A percentile compares a stretch with the other conserved stretches of the same genome.
Conservation (phyloP, 92 coral and sea anemone species). For the Epizoanthus ramosus region DNA sequence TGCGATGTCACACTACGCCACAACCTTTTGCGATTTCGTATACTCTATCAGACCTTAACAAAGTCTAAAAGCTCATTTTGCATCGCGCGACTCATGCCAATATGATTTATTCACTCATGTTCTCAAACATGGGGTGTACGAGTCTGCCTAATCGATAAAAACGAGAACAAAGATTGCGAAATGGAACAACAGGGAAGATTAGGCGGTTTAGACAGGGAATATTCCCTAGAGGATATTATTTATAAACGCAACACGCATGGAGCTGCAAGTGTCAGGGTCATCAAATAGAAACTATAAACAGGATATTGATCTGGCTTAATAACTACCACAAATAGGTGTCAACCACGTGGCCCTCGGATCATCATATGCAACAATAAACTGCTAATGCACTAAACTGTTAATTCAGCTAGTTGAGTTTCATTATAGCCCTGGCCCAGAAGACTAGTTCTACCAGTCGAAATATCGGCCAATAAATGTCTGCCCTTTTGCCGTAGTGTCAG, state of each 20-base stretch:
- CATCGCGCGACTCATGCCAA: neutral
- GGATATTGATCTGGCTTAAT: neutral
- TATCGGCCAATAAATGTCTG: no score
- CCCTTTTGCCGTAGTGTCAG: no score
- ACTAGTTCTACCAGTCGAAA: no score
- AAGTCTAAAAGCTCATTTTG: neutral
- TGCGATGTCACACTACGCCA: neutral
- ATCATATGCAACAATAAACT: no score
- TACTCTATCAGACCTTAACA: neutral
- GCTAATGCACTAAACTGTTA: no score
- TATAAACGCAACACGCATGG: conserved; percentile 6
- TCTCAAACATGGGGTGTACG: neutral
- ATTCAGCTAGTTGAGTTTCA: no score
- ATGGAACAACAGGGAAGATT: neutral
- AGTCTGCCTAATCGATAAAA: neutral
- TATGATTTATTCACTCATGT: neutral
- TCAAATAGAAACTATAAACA: neutral
- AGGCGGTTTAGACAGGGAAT: neutral
- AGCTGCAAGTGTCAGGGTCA: neutral
- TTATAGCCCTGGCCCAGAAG: no score
- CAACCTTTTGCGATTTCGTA: neutral
- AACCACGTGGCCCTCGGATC: no score
- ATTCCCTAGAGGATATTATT: neutral
- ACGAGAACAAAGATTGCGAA: conserved; percentile 17
- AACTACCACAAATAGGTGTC: no score